A percentile compares a stretch with the other conserved stretches of the same genome.
phyloP scores from a whole-genome alignment of 2,113 vertebrate species.

The Vireo altiloquus region DNA sequence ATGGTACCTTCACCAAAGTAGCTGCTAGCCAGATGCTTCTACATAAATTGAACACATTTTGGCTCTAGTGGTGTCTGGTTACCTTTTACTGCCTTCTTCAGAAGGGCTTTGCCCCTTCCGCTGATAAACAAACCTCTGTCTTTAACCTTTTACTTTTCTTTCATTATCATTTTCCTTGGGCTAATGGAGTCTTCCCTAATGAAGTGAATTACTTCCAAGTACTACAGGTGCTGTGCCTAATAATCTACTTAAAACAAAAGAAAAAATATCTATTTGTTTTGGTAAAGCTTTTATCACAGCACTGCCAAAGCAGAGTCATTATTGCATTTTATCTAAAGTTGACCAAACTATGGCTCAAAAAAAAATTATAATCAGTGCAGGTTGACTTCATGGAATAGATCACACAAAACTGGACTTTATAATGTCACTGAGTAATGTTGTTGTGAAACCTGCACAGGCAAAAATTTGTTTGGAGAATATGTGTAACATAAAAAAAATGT shows the following conservation, averaged over 20 bases:
- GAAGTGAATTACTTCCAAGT: neutral
- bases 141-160: neutral
- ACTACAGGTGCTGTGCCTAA: neutral
- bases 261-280: neutral
- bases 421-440: neutral
- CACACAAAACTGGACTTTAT: neutral
- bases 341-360: neutral
- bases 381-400: neutral
- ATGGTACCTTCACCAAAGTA: neutral
- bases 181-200: neutral
- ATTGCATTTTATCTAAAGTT: neutral
- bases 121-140: fast-evolving
- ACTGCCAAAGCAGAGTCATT: neutral
- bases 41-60: neutral
- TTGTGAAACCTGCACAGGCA: neutral
- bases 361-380: neutral
- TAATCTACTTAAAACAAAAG: neutral
- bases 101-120: neutral
- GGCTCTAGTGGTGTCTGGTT: neutral
- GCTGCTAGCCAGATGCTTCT: neutral
- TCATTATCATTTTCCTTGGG: neutral
- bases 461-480: neutral
- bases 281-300: neutral
- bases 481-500: neutral
- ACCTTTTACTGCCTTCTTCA: neutral